A percentile compares a stretch with the other conserved stretches of the same genome.
phyloP scores from a whole-genome alignment of 2,888 invertebrate species.

The Chrysolina americana region DNA sequence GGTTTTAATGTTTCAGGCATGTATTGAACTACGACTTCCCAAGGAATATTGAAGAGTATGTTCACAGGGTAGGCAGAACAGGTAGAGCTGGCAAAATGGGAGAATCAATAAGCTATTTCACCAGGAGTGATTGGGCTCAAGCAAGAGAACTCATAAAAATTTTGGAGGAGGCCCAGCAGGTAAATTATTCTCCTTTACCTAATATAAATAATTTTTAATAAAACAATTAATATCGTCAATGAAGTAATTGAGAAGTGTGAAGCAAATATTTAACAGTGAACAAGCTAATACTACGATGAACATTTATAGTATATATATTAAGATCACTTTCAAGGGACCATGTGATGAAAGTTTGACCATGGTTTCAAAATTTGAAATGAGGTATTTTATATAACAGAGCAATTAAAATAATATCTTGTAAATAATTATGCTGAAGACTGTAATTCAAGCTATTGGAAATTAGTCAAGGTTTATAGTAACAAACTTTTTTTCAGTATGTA shows the following conservation, averaged over 20 bases:
- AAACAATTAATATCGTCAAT: no score
- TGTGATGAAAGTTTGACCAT: no score
- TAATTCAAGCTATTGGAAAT: neutral
- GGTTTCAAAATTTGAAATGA: no score
- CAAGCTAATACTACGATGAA: no score
- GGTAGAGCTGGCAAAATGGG: conserved; percentile 93
- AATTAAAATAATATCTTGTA: no score
- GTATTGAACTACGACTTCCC: conserved; percentile 96
- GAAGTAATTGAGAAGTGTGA: no score
- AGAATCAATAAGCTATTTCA: conserved; percentile 85
- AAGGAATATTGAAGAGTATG: conserved; percentile 94
- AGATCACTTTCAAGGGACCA: no score
- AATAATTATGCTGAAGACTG: no score
- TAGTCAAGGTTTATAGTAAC: neutral
- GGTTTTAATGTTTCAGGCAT: conserved; percentile 71
- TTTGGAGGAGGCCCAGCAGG: conserved; percentile 87
- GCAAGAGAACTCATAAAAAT: conserved; percentile 88
- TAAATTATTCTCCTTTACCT: conserved; percentile 53
- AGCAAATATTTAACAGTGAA: no score
- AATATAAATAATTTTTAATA: conserved; percentile 1
- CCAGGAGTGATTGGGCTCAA: conserved; percentile 86
- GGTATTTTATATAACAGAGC: no score
- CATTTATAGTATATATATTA: no score
- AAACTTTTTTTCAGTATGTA: conserved; percentile 73
- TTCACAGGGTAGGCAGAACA: conserved; percentile 95